Conservation (phyloP, 2,797 vertebrate genomes). For the Hyperoplus immaculatus region DNA sequence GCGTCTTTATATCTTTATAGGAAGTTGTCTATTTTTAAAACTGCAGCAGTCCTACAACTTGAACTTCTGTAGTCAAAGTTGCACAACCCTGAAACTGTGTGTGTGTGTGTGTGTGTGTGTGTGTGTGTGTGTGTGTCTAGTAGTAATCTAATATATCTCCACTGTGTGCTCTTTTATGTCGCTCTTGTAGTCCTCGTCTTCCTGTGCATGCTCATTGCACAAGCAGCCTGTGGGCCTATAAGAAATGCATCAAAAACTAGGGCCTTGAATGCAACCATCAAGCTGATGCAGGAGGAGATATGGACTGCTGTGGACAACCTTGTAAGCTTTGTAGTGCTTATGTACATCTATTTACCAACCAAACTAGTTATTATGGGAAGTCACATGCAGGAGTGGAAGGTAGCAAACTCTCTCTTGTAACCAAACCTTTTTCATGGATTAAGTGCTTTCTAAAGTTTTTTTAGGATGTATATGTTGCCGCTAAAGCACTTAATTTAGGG, state of each 20-base stretch:
- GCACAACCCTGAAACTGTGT: slow-evolving; percentile 24
- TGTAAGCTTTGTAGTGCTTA: slow-evolving; percentile 18
- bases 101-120: neutral
- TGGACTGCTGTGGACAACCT: accelerated
- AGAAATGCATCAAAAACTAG: accelerated
- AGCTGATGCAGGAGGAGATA: accelerated
- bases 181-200: slow-evolving; percentile 26
- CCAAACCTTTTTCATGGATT: neutral
- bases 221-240: neutral
- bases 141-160: neutral
- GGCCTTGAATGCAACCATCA: accelerated
- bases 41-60: neutral
- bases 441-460: neutral
- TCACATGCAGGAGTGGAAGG: neutral
- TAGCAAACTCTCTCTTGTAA: neutral
- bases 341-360: neutral
- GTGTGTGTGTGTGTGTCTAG: neutral
- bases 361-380: neutral
- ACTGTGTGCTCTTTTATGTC: slow-evolving; percentile 9
- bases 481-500: no score
- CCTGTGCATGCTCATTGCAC: slow-evolving; percentile 34
- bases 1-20: neutral
- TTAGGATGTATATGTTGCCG: neutral
- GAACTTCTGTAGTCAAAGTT: neutral
- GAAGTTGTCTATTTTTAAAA: neutral